Percentiles rank a stretch among this genome's conserved stretches.
These are phyloP conservation scores for Boulengeromyrus knoepffleri DNA, from an alignment of 2,113 vertebrate species.

Conservation along the genomic window DNA sequence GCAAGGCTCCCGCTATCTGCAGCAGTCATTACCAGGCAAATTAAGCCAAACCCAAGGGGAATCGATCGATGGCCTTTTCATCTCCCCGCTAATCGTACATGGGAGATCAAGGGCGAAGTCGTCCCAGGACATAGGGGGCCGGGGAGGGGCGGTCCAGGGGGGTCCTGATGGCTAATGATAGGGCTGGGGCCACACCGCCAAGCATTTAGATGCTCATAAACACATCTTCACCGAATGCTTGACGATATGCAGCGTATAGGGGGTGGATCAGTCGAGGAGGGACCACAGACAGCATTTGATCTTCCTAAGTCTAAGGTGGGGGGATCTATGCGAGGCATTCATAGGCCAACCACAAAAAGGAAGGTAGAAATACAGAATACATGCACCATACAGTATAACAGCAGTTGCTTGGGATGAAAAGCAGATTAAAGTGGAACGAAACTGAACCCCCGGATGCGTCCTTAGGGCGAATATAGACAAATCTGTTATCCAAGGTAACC, in stretches of 20 bases:
- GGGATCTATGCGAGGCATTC: neutral
- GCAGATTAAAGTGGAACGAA: slow-evolving; percentile 5
- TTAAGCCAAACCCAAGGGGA: slow-evolving; percentile 55
- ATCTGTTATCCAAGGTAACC: slow-evolving; percentile 34
- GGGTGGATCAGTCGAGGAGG: neutral
- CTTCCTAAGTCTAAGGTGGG: neutral
- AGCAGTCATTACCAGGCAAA: slow-evolving; percentile 57
- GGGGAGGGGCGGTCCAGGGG: slow-evolving; percentile 11
- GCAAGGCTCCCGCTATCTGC: slow-evolving; percentile 47
- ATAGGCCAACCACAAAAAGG: neutral
- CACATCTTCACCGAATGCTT: neutral
- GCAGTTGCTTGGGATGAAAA: slow-evolving; percentile 9
- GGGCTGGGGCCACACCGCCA: neutral
- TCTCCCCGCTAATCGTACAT: slow-evolving; percentile 50
- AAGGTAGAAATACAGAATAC: neutral
- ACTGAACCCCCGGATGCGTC: neutral
- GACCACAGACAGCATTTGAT: neutral
- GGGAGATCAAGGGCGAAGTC: slow-evolving; percentile 45
- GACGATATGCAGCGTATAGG: neutral
- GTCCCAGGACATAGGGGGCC: slow-evolving; percentile 41
- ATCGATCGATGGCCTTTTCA: slow-evolving; percentile 62
- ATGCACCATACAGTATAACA: neutral
- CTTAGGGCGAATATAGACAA: slow-evolving; percentile 13
- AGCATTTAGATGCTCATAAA: neutral
- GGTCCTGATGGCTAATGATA: slow-evolving; percentile 34